These are phyloP conservation scores for Vireo griseus DNA, from an alignment of 2,797 vertebrate species.

Conservation along the genomic window DNA sequence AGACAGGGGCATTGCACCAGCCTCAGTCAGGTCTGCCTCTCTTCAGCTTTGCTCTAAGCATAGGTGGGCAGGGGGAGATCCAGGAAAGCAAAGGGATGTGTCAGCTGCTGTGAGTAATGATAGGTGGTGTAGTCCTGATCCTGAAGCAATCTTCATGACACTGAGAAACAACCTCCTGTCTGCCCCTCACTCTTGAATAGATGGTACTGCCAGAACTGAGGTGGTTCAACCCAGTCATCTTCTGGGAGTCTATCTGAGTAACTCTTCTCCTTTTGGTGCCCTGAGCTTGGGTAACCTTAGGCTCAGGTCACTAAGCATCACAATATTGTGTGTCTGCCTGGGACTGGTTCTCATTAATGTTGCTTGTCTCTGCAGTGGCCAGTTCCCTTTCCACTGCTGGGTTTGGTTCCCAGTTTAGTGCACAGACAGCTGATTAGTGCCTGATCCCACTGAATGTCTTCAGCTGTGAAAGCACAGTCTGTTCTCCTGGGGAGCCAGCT, in stretches of 20 bases:
- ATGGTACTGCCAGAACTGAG: neutral
- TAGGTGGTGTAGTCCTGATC: neutral
- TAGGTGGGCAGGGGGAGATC: rapidly evolving
- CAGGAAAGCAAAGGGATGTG: neutral
- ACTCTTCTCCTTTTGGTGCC: neutral
- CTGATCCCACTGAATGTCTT: neutral
- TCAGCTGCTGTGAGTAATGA: neutral
- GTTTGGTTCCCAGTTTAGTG: neutral
- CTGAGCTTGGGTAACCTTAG: neutral
- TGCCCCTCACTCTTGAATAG: neutral
- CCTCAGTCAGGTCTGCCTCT: neutral
- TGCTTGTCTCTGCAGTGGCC: neutral
- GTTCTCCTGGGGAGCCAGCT: neutral
- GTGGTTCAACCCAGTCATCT: neutral
- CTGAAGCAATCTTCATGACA: neutral
- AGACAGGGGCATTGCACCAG: neutral
- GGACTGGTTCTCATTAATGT: neutral
- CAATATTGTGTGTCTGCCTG: neutral
- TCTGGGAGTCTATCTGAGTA: neutral
- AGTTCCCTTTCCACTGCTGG: neutral
- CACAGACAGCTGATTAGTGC: neutral
- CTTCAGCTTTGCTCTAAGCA: neutral
- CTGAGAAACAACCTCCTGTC: neutral
- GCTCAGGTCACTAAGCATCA: neutral
- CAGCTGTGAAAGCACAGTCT: neutral